Evolutionary conservation across 2,797 vertebrate genomes (phyloP), one percentile per base, ranked within the genome.

Genomic region (Labroides dimidiatus): DNA sequence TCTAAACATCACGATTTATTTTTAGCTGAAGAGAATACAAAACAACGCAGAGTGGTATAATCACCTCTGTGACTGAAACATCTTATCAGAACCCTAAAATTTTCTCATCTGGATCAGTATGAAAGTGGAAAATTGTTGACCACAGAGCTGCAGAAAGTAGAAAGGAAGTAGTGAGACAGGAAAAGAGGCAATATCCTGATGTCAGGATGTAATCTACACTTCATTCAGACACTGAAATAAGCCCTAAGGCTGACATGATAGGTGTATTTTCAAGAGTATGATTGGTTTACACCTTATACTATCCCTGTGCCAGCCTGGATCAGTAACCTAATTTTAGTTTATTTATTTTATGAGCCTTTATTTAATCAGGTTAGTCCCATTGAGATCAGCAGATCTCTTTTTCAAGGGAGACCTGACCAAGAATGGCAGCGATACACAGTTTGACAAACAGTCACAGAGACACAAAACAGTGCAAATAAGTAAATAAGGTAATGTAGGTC

Each of bases 31-130:
- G 24, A 62, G 21, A 68, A 62, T 44, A 37, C 13, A 48, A 55
- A 63, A 44, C 7, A 60, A 70, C 39, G 61, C 51, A 53, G n/a
- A n/a, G 19, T 20, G 19, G 15, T 33, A n/a, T 39, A 45, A 60
- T 64, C 49, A 36, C 37, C 51, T 69, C 33, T 67, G 42, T 72
- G 45, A 24, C 60, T 49, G 30, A 17, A 64, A 53, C 20, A 43
- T 55, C 21, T 37, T 14, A 16, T 8, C 52, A 37, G 54, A 66
- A 63, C 24, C n/a, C 20, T 23, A 4, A 62, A 10, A 14, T 30
- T 41, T 69, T 75, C 8, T 56, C 24, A 64, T 64, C 65, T 61
- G 13, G 16, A 65, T 36, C 14, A 48, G 13, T 43, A 42, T 51
- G 20, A 64, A 64, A 76, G 53, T 19, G 64, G 41, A 44, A 16